Conservation (phyloP, 2,888 invertebrate species). For the Habroteleia sp. region DNA sequence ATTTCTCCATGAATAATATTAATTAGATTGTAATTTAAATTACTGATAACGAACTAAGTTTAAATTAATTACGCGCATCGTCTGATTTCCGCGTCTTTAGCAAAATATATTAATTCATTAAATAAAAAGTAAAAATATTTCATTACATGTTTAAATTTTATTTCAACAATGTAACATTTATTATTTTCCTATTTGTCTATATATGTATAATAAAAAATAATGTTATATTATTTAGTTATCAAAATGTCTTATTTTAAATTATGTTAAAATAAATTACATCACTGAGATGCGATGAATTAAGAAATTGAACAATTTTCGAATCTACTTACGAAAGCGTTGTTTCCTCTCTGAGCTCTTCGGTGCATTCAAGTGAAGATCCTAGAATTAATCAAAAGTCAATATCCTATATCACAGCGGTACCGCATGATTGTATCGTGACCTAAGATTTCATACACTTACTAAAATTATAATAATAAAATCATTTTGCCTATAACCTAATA, state of each 20-base stretch:
- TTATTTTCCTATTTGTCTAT: too few species aligned
- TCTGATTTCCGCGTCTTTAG: too few species aligned
- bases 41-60: too few species aligned
- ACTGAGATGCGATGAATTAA: conserved; percentile 13
- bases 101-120: too few species aligned
- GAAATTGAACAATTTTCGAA: conserved; percentile 26
- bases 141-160: background rate
- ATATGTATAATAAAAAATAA: too few species aligned
- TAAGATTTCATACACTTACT: conserved; percentile 45
- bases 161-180: background rate
- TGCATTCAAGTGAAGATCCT: conserved; percentile 55
- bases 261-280: too few species aligned
- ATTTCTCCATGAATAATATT: too few species aligned
- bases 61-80: too few species aligned
- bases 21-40: too few species aligned
- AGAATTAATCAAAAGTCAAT: conserved; percentile 56
- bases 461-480: too few species aligned
- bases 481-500: too few species aligned
- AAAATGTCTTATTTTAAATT: background rate
- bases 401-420: conserved; percentile 37
- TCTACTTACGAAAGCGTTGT: conserved; percentile 24
- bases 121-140: too few species aligned
- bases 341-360: conserved; percentile 31
- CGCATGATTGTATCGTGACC: conserved; percentile 23
- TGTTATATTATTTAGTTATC: background rate